A percentile compares a stretch with the other conserved stretches of the same genome.
phyloP scores from a whole-genome alignment of 2,888 invertebrate genomes.

The Polymixis flavicincta region DNA sequence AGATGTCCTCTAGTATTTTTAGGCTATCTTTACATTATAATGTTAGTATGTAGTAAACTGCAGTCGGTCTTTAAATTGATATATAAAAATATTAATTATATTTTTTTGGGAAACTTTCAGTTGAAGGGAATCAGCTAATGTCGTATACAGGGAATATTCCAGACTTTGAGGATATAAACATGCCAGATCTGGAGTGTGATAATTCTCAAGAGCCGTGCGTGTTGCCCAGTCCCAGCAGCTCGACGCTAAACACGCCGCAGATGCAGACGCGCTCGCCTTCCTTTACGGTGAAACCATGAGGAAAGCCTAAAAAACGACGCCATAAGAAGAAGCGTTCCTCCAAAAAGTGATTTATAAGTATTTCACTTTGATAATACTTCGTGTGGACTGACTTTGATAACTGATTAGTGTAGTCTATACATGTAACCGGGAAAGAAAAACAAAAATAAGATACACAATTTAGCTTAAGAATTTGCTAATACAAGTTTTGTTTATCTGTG shows the following conservation, averaged over 20 bases:
- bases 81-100: constrained; percentile 61
- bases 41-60: constrained; percentile 58
- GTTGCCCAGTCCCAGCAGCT: constrained; percentile 74
- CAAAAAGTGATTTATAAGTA: constrained; percentile 42
- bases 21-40: constrained; percentile 31
- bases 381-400: constrained; percentile 56
- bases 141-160: constrained; percentile 90
- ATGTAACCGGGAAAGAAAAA: constrained; percentile 28
- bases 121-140: constrained; percentile 90
- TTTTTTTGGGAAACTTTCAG: constrained; percentile 84
- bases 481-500: constrained; percentile 15
- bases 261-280: constrained; percentile 79
- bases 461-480: constrained; percentile 15
- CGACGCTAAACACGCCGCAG: constrained; percentile 86
- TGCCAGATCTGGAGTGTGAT: constrained; percentile 84
- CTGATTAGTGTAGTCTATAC: constrained; percentile 52
- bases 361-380: constrained; percentile 33
- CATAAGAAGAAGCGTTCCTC: constrained; percentile 62
- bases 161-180: constrained; percentile 88
- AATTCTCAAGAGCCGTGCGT: constrained; percentile 77
- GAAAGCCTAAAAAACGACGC: constrained; percentile 59
- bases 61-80: constrained; percentile 50
- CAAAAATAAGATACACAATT: constrained; percentile 10
- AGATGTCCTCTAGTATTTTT: constrained; percentile 38
- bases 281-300: constrained; percentile 80